phyloP scores from a whole-genome alignment of 2,113 vertebrate genomes.

The Oxyura jamaicensis region DNA sequence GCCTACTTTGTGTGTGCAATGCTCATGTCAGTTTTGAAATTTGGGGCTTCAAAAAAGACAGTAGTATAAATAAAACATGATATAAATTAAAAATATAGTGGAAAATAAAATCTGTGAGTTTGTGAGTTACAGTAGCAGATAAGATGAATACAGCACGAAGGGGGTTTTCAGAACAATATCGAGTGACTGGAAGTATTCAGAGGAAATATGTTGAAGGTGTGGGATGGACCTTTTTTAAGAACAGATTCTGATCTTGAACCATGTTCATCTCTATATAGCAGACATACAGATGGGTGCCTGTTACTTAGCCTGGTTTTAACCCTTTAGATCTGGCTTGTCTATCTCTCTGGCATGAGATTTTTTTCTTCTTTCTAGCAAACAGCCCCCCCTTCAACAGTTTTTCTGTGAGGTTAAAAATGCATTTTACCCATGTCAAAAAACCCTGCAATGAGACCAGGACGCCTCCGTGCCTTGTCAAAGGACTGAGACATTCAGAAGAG shows the following conservation, averaged over 20 bases:
- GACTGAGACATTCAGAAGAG: neutral
- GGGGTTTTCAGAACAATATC: slow-evolving; percentile 35
- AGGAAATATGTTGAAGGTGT: neutral
- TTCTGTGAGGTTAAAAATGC: neutral
- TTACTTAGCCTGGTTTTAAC: neutral
- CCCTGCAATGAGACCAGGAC: neutral
- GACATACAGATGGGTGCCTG: neutral
- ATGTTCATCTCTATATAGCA: neutral
- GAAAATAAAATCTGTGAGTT: slow-evolving; percentile 13
- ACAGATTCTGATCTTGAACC: neutral
- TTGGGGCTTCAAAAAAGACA: slow-evolving; percentile 56
- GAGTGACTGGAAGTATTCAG: neutral
- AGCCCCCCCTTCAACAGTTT: neutral
- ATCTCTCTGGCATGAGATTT: neutral
- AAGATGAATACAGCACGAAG: neutral
- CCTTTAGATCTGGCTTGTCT: neutral
- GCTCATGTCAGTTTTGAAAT: slow-evolving; percentile 68
- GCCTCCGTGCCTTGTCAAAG: neutral
- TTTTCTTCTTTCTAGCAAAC: neutral
- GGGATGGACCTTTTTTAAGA: neutral
- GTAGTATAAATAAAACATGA: slow-evolving; percentile 68
- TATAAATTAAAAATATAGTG: slow-evolving; percentile 56
- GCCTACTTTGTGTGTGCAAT: slow-evolving; percentile 27
- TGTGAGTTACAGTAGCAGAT: neutral
- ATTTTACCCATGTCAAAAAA: neutral